phyloP scores from a whole-genome alignment of 2,797 vertebrate genomes.

The Brotula barbata region DNA sequence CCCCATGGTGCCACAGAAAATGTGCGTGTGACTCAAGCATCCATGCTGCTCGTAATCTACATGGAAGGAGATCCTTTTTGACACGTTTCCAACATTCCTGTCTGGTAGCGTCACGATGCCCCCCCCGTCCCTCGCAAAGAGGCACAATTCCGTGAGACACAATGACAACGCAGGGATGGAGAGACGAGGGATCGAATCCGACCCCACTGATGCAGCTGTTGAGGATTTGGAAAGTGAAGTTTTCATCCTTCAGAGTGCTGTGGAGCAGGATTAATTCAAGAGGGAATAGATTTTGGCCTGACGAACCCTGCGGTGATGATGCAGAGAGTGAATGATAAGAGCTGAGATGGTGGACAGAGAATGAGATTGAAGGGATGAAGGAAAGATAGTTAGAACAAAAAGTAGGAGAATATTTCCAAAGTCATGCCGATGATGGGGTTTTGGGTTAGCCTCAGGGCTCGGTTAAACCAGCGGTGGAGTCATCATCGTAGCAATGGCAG shows the following conservation, averaged over 20 bases:
- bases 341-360: conserved; percentile 21
- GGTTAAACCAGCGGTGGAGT: conserved; percentile 37
- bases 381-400: background rate
- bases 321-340: conserved; percentile 14
- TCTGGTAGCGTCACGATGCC: conserved; percentile 29
- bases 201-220: conserved; percentile 61
- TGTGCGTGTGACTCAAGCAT: conserved; percentile 12
- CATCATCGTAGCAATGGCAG: conserved; percentile 42
- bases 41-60: conserved; percentile 13
- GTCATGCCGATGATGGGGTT: conserved; percentile 41
- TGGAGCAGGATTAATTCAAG: conserved; percentile 39
- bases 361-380: conserved; percentile 13
- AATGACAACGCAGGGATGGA: conserved; percentile 26
- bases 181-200: conserved; percentile 10
- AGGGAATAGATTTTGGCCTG: conserved; percentile 26
- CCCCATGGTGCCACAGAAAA: background rate
- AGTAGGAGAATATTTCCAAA: conserved; percentile 9
- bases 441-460: conserved; percentile 31
- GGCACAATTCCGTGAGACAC: conserved; percentile 13
- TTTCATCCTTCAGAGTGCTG: conserved; percentile 25
- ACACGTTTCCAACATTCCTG: conserved; percentile 53
- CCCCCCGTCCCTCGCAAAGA: conserved; percentile 26
- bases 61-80: conserved; percentile 49
- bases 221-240: conserved; percentile 51
- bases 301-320: conserved; percentile 29